Conservation (phyloP, 2,797 vertebrate species). For the Halcyon chelicuti region DNA sequence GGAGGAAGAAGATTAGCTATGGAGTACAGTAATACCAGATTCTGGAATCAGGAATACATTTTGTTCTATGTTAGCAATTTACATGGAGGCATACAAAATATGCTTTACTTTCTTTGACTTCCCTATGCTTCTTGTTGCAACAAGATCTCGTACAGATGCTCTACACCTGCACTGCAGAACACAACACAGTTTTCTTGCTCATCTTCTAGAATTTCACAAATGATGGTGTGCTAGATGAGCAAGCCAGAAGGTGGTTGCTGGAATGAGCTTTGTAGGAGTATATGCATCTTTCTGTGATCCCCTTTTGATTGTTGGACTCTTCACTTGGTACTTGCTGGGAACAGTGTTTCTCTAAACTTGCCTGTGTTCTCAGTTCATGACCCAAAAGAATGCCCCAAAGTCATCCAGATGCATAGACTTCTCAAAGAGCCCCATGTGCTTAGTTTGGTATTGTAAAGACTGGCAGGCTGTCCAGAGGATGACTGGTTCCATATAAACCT, state of each 20-base stretch:
- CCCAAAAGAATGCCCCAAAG: background rate
- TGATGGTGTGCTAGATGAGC: background rate
- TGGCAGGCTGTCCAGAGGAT: background rate
- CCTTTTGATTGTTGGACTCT: background rate
- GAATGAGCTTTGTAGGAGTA: background rate
- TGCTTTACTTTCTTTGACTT: background rate
- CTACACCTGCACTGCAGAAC: background rate
- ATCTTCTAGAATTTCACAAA: background rate
- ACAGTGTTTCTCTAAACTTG: background rate
- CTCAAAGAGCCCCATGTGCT: background rate
- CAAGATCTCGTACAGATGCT: background rate
- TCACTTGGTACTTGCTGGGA: background rate
- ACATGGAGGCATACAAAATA: background rate
- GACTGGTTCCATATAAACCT: background rate
- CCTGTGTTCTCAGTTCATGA: background rate
- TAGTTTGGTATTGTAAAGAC: background rate
- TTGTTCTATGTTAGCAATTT: background rate
- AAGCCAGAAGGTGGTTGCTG: background rate
- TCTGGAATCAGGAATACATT: background rate
- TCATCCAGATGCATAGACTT: background rate
- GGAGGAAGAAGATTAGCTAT: background rate
- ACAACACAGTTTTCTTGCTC: background rate
- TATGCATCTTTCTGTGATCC: background rate
- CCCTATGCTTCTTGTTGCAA: background rate
- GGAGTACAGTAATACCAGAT: background rate